Evolutionary conservation across 2,113 vertebrate genomes (phyloP).

Genomic region (human (Homo sapiens)): GRCh38 chr16:73540001-73540500

Average conservation of each 20-base stretch:
- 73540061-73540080: neutral
- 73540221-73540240: neutral
- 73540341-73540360: neutral
- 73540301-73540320: too few species aligned
- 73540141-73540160: neutral
- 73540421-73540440: neutral
- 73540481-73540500: neutral
- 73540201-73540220: neutral
- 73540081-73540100: neutral
- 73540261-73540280: neutral
- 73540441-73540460: neutral
- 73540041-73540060: neutral
- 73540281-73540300: neutral
- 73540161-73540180: neutral
- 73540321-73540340: neutral
- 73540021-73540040: neutral
- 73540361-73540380: neutral
- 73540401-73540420: neutral
- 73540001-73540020: neutral
- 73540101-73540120: neutral
- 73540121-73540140: neutral
- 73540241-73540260: neutral
- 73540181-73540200: neutral
- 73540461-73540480: neutral
- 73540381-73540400: neutral